Evolutionary conservation across 35 echinoderm and acorn worm genomes (phyloP).

Genomic region (Patiria miniata): DNA sequence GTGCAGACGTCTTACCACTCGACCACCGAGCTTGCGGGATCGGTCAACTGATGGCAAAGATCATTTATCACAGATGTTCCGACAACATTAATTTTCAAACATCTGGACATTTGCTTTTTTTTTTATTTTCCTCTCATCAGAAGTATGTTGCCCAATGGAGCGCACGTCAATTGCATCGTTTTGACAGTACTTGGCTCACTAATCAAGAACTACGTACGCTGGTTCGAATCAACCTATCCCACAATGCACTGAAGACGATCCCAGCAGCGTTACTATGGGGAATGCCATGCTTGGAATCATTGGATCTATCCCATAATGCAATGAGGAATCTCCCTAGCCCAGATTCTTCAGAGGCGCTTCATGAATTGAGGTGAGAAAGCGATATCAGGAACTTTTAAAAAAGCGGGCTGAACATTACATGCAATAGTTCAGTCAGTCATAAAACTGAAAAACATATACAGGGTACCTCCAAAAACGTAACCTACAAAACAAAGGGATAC

Average conservation of each 20-base stretch:
- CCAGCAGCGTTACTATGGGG: slow-evolving; percentile 52
- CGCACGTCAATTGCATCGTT: slow-evolving; percentile 24
- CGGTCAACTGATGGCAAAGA: too few relatives aligned
- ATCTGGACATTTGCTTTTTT: too few relatives aligned
- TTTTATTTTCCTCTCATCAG: neutral
- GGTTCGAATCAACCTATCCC: slow-evolving; percentile 48
- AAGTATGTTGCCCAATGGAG: slow-evolving; percentile 46
- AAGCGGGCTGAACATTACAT: too few relatives aligned
- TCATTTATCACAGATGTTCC: too few relatives aligned
- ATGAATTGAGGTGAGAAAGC: neutral
- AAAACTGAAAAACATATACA: too few relatives aligned
- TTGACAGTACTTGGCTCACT: slow-evolving; percentile 42
- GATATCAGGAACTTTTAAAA: too few relatives aligned
- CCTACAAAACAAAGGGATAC: too few relatives aligned
- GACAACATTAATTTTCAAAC: too few relatives aligned
- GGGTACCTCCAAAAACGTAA: too few relatives aligned
- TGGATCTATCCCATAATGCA: slow-evolving; percentile 51
- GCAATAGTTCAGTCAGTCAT: too few relatives aligned
- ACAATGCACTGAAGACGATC: slow-evolving; percentile 45
- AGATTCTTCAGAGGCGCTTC: neutral
- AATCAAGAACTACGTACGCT: neutral
- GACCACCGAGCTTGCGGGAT: too few relatives aligned
- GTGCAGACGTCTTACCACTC: too few relatives aligned
- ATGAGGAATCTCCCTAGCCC: slow-evolving; percentile 12
- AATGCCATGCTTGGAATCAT: slow-evolving; percentile 4